These are phyloP conservation scores for Eupithecia vulgata DNA, from an alignment of 2,888 invertebrate genomes.

Conservation along the genomic window DNA sequence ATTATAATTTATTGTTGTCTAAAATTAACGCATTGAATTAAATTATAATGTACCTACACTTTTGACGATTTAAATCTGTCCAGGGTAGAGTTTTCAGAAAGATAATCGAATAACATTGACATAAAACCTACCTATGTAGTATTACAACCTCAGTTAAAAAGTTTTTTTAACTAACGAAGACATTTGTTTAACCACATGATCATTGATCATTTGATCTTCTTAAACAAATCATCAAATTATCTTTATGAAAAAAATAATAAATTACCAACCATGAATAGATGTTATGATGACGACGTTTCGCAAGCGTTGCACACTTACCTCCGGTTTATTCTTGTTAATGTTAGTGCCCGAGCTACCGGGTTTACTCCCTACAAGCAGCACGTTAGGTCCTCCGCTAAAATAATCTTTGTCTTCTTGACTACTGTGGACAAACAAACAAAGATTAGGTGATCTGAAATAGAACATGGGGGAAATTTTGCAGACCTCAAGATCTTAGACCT, in stretches of 20 bases:
- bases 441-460: too few relatives aligned
- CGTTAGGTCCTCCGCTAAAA: slow-evolving; percentile 46
- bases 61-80: background rate
- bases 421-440: slow-evolving; percentile 45
- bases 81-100: background rate
- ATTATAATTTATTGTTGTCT: too few relatives aligned
- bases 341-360: slow-evolving; percentile 47
- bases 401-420: slow-evolving; percentile 43
- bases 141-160: too few relatives aligned
- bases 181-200: too few relatives aligned
- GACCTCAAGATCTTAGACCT: too few relatives aligned
- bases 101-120: too few relatives aligned
- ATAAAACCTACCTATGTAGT: too few relatives aligned
- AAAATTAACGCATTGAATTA: too few relatives aligned
- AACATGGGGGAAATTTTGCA: too few relatives aligned
- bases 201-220: too few relatives aligned
- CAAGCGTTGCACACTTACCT: slow-evolving; percentile 41
- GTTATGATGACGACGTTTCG: background rate
- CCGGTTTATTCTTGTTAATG: slow-evolving; percentile 42
- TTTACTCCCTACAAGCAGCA: slow-evolving; percentile 37
- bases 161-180: too few relatives aligned
- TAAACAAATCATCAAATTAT: background rate
- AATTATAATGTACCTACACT: too few relatives aligned
- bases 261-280: background rate
- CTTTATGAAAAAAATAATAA: background rate